Evolutionary conservation across 2,888 invertebrate genomes (phyloP).

Genomic region (Cephus spinipes): DNA sequence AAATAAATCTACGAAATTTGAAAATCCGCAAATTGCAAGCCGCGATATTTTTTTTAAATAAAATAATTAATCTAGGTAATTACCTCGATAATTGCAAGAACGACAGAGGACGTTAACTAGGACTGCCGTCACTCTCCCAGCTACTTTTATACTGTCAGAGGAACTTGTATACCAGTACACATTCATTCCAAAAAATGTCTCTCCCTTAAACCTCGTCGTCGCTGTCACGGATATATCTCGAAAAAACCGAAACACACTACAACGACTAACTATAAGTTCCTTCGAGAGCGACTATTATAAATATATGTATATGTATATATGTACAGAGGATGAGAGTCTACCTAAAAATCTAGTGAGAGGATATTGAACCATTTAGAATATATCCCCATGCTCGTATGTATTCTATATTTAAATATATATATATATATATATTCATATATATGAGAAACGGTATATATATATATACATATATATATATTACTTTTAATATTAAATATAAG

Average conservation of each 20-base stretch:
- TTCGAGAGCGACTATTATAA: conserved; percentile 1
- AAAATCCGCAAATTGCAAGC: too few species aligned
- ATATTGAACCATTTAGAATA: too few species aligned
- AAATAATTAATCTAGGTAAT: too few species aligned
- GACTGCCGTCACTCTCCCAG: conserved; percentile 50
- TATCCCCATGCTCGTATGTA: too few species aligned
- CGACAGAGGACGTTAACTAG: conserved; percentile 48
- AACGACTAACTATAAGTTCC: conserved; percentile 29
- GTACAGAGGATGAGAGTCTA: too few species aligned
- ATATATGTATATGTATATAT: conserved; percentile 6
- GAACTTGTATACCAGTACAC: conserved; percentile 80
- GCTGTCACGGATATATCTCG: conserved; percentile 18
- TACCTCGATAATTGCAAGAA: conserved; percentile 25
- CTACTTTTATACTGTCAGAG: conserved; percentile 68
- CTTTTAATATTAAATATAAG: conserved; percentile 32
- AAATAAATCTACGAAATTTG: too few species aligned
- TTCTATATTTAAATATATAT: conserved; percentile 20
- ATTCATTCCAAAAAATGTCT: conserved; percentile 47
- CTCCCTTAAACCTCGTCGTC: conserved; percentile 26
- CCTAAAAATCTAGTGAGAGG: too few species aligned
- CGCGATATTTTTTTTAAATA: too few species aligned
- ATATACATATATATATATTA: conserved; percentile 17
- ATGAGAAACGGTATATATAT: conserved; percentile 6
- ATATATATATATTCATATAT: conserved; percentile 22
- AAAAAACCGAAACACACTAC: conserved; percentile 32